A percentile compares a stretch with the other conserved stretches of the same genome.
phyloP scores from a whole-genome alignment of 2,888 invertebrate genomes.

The Pollenia angustigena region DNA sequence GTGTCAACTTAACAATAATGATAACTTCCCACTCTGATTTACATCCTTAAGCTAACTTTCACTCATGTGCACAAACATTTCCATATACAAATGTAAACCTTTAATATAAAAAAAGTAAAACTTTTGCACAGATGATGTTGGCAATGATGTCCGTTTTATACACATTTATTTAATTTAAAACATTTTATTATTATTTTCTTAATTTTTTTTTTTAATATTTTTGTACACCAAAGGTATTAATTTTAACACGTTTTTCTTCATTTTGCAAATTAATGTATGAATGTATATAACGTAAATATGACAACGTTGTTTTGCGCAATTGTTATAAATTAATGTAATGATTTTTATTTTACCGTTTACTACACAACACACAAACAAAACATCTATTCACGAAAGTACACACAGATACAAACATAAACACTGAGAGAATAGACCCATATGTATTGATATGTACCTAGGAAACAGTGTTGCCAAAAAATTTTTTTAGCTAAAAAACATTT shows the following conservation, averaged over 20 bases:
- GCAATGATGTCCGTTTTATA: slow-evolving; percentile 25
- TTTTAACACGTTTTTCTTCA: slow-evolving; percentile 60
- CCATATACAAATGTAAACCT: neutral
- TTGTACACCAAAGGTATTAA: slow-evolving; percentile 33
- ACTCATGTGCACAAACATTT: neutral
- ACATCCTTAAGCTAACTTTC: neutral
- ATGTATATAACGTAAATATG: slow-evolving; percentile 39
- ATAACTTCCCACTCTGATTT: slow-evolving; percentile 36
- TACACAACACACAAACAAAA: slow-evolving; percentile 17
- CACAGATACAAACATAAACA: neutral
- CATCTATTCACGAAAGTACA: neutral
- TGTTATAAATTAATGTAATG: slow-evolving; percentile 66
- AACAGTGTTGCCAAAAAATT: slow-evolving; percentile 36
- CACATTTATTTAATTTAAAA: slow-evolving; percentile 32
- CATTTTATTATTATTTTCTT: neutral
- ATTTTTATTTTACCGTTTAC: slow-evolving; percentile 59
- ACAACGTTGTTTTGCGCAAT: slow-evolving; percentile 61
- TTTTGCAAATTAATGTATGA: slow-evolving; percentile 53
- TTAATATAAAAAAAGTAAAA: neutral
- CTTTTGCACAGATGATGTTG: neutral
- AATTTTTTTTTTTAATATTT: slow-evolving; percentile 20
- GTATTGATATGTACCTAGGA: neutral
- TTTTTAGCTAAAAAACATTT: neutral
- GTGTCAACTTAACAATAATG: slow-evolving; percentile 29
- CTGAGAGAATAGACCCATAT: neutral